Conservation (phyloP, 2,888 invertebrate genomes). For the Drosophila glabriapex region DNA sequence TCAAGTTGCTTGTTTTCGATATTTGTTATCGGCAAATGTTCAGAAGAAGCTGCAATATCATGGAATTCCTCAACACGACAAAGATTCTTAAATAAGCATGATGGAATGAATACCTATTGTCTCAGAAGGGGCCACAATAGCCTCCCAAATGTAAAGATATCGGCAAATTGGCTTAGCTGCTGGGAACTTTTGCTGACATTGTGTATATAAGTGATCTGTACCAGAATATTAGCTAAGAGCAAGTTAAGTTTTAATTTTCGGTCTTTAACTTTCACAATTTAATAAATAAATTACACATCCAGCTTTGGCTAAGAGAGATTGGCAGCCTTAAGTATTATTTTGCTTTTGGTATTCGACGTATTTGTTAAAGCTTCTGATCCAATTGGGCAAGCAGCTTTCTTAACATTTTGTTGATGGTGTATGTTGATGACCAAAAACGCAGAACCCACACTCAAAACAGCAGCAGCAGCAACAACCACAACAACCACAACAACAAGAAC, state of each 20-base stretch:
- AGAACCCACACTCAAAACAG: conserved; percentile 49
- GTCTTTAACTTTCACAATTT: not conserved
- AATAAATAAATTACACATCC: not conserved
- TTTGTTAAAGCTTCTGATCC: not conserved
- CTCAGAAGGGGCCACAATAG: not conserved
- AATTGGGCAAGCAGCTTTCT: not conserved
- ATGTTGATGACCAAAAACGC: conserved; percentile 53
- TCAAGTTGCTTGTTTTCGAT: not conserved
- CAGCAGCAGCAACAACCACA: conserved; percentile 11
- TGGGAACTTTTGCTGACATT: not conserved
- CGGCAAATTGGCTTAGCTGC: not conserved
- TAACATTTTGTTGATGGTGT: conserved; percentile 60
- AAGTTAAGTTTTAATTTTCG: not conserved
- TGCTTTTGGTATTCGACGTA: not conserved
- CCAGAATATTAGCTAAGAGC: not conserved
- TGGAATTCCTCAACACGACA: not conserved
- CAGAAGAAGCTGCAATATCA: not conserved
- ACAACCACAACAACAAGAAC: conserved; percentile 13
- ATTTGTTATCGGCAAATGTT: not conserved
- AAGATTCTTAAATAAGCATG: not conserved
- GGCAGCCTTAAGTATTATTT: not conserved
- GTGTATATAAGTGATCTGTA: not conserved
- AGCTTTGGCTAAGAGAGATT: not conserved
- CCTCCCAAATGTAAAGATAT: not conserved
- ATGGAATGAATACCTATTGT: not conserved